Conservation (phyloP, 2,888 invertebrate species). For the Meghimatium bilineatum region DNA sequence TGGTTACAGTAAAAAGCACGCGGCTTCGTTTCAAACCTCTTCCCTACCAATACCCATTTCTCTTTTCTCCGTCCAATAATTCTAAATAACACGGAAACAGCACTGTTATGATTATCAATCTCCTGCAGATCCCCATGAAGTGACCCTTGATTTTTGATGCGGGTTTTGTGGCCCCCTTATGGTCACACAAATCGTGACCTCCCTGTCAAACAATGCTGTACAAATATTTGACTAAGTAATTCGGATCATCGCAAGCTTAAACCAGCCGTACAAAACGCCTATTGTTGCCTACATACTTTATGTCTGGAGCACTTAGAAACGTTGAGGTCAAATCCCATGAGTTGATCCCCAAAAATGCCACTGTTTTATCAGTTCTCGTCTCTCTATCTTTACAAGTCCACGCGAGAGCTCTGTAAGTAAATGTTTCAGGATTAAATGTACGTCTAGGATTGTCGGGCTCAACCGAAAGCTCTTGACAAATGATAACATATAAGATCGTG, state of each 20-base stretch:
- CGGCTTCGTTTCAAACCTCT: too few species aligned
- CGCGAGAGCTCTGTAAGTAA: background rate
- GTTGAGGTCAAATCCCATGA: background rate
- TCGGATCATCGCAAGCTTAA: conserved; percentile 1
- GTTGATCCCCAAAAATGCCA: background rate
- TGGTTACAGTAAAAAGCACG: too few species aligned
- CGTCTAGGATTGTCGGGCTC: background rate
- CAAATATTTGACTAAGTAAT: background rate
- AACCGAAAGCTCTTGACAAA: background rate
- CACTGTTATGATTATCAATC: background rate
- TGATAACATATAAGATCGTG: background rate
- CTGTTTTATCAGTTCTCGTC: conserved; percentile 3
- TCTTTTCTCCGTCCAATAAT: too few species aligned
- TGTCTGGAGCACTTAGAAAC: background rate
- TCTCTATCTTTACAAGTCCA: background rate
- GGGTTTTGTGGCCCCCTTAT: too few species aligned
- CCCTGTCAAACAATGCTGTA: background rate
- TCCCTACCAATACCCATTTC: too few species aligned
- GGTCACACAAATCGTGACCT: background rate
- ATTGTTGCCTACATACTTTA: background rate
- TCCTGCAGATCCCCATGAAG: background rate
- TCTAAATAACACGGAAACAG: background rate
- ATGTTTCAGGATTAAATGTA: background rate
- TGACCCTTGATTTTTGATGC: background rate
- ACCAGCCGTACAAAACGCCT: background rate